phyloP scores from a whole-genome alignment of 2,797 vertebrate species.

The Liasis olivaceus region DNA sequence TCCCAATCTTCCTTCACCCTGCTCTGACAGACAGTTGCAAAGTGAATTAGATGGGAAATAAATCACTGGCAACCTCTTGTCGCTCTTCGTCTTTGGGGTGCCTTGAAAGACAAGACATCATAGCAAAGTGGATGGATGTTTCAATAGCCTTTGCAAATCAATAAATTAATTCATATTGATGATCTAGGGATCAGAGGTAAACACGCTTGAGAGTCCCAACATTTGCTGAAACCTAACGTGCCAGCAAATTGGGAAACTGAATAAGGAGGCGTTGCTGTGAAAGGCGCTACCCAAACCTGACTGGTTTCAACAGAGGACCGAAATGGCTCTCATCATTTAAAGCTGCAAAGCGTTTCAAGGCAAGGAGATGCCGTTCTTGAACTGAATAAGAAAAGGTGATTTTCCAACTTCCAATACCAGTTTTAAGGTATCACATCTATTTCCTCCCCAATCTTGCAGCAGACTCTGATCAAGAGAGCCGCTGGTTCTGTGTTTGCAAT shows the following conservation, averaged over 20 bases:
- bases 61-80: neutral
- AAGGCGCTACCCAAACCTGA: neutral
- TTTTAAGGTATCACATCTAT: neutral
- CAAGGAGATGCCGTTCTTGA: neutral
- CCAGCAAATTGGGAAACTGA: neutral
- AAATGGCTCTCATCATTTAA: neutral
- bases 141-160: neutral
- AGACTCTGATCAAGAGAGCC: neutral
- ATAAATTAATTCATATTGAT: too few species aligned
- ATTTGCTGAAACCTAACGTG: neutral
- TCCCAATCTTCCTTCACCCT: neutral
- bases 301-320: neutral
- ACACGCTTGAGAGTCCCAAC: neutral
- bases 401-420: too few species aligned
- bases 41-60: neutral
- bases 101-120: neutral
- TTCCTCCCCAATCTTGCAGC: neutral
- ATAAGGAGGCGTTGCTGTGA: neutral
- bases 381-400: neutral
- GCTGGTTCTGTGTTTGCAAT: neutral
- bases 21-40: neutral
- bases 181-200: too few species aligned
- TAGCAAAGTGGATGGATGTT: neutral
- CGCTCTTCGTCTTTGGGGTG: neutral
- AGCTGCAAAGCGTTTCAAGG: neutral